Conservation (phyloP, 2,888 invertebrate genomes). For the Macaria liturata region DNA sequence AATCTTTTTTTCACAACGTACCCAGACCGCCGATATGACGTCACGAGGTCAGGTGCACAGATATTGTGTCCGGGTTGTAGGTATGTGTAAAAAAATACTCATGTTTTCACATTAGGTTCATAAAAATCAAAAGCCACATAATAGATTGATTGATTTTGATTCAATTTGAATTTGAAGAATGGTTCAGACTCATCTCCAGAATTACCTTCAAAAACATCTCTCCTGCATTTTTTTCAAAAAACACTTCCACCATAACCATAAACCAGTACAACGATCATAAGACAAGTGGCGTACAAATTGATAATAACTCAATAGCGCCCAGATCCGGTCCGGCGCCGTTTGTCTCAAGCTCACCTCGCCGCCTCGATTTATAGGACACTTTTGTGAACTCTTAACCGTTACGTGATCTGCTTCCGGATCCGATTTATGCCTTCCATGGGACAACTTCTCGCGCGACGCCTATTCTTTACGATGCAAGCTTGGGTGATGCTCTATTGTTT, state of each 20-base stretch:
- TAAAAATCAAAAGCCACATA: not conserved
- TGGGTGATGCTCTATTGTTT: constrained; percentile 41
- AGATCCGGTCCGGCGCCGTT: constrained; percentile 68
- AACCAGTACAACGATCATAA: constrained; percentile 14
- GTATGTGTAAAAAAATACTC: not conserved
- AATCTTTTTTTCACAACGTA: too few species aligned
- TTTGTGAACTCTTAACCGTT: constrained; percentile 83
- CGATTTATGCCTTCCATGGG: constrained; percentile 81
- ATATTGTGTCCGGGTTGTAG: too few species aligned
- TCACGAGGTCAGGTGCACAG: too few species aligned
- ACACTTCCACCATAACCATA: not conserved
- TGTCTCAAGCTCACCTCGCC: constrained; percentile 81
- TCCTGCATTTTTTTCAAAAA: not conserved
- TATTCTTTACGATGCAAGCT: constrained; percentile 72
- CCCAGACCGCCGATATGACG: too few species aligned
- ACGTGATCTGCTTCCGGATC: constrained; percentile 83
- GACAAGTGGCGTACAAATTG: constrained; percentile 30
- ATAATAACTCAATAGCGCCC: constrained; percentile 42
- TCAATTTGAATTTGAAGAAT: not conserved
- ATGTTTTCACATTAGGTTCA: not conserved
- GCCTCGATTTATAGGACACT: constrained; percentile 82
- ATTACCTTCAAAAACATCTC: not conserved
- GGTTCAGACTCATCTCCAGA: too few species aligned
- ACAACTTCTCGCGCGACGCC: constrained; percentile 70
- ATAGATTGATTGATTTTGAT: not conserved